Base-by-base conservation (phyloP, 2,797 vertebrate species). In the Enteromius fasciolatus region DNA sequence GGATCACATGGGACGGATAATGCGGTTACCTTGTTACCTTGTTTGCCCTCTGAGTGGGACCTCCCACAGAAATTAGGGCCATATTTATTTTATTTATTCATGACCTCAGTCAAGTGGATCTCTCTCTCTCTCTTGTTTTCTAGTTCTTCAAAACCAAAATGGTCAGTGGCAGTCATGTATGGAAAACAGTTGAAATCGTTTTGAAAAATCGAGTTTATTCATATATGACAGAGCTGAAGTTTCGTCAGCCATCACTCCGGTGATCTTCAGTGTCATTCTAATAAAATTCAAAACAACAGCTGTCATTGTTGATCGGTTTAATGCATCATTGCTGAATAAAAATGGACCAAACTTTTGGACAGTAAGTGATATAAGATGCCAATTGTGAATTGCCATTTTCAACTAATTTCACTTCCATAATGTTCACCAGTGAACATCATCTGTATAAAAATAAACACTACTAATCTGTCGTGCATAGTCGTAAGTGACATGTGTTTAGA, bases 101-200 rank as follows among this genome's bases (percentile, higher is more conserved):
- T 39, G 68, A 63, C 23, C 33, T 28, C 31, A 48, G 41, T 52
- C 20, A 77, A 39, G 25, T 54, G 74, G n/a, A 64, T 73, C 59
- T 15, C 10, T 50, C 4, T 52, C 23, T 52, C 52, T 54, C n/a
- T 63, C 14, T 61, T 25, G 63, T 57, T 44, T 64, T 41, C 18
- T 46, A 17, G 7, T 44, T 66, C 25, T 33, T 54, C 15, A 84
- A 87, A 67, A 20, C 1, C 25, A 0, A 89, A 77, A 84, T 83
- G 81, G 84, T 89, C 82, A 85, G 83, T 89, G 83, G 84, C 86
- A 90, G 50, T 87, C 73, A 83, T 80, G 84, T 84, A 75, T 88
- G 33, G 20, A 83, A 83, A 82, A 44, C 31, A 18, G 90, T 28
- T 15, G 12, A 61, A 61, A 61, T 28, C 5, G 87, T 83, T n/a